Evolutionary conservation across 1,140 invertebrate species (phyloP), one percentile per base, ranked within the genome.

Genomic region (Lordiphosa clarofinis): DNA sequence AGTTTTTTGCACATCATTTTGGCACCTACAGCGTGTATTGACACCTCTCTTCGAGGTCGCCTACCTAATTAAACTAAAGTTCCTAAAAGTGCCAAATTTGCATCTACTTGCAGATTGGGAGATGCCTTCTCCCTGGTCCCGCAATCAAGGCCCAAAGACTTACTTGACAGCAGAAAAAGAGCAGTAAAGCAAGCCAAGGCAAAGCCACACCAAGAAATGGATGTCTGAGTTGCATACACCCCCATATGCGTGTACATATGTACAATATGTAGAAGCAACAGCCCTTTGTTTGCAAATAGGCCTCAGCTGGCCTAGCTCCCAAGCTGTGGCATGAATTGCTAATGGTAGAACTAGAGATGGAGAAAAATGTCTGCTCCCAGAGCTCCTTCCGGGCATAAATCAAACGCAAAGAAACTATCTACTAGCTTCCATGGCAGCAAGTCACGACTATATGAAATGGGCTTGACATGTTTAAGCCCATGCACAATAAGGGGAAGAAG

Each of bases 221-320:
- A 43, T 40, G 59, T 39, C 31, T 37, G 9, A 31, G 46, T 44
- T 36, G 49, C 28, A 31, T 31, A 31, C 28, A 31, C 28, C 6
- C 7, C 8, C 28, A 31, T 7, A 1, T 2, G 0, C 7, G 7
- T 31, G 6, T 8, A 31, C 6, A 31, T 31, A 8, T 31, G 28
- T 31, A 19, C 19, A 3, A 19, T 19, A 8, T 31, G 60, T 31
- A 56, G 39, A 48, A 57, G 69, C 68, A 72, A 61, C 67, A 73
- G 69, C 56, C 53, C 36, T 56, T 61, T 56, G 44, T 61, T 47
- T 61, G 44, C 21, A 49, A 60, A 60, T 43, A 56, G 67, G 57
- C 33, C 35, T 21, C 56, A 50, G 44, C 12, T 54, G 37, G 21
- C 6, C 42, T 39, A 36, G 19, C 46, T 43, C 36, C 43, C 56